Evolutionary conservation across 37 sponge, comb jelly and placozoan species (phyloP).

Genomic region (Lycopodina hypogea): DNA sequence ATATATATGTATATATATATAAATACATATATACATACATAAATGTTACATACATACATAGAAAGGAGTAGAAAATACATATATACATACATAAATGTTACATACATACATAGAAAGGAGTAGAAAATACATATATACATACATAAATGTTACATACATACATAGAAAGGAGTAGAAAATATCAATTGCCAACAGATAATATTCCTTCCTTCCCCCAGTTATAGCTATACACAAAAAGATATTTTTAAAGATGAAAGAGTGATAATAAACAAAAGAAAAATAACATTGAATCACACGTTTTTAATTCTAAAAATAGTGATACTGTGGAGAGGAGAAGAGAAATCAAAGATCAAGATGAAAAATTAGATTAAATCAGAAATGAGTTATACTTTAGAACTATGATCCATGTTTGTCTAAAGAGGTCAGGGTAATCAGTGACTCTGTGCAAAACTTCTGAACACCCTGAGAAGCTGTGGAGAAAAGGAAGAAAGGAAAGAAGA

Average conservation of each 20-base stretch:
- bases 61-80: too few species aligned
- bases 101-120: too few species aligned
- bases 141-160: too few species aligned
- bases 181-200: too few species aligned
- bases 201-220: too few species aligned
- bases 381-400: not conserved
- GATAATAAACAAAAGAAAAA: not conserved
- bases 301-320: not conserved
- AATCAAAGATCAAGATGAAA: not conserved
- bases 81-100: too few species aligned
- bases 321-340: not conserved
- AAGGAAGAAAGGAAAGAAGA: not conserved
- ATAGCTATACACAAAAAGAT: too few species aligned
- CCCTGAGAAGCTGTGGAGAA: not conserved
- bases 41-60: too few species aligned
- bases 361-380: not conserved
- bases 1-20: too few species aligned
- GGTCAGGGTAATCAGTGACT: not conserved
- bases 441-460: conserved; percentile 5
- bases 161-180: too few species aligned
- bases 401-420: not conserved
- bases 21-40: too few species aligned
- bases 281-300: not conserved
- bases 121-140: too few species aligned
- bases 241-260: not conserved